Percentiles rank a stretch among this genome's conserved stretches.
Evolutionary conservation across 1,140 invertebrate genomes (phyloP).

Genomic region (Proales similis): DNA sequence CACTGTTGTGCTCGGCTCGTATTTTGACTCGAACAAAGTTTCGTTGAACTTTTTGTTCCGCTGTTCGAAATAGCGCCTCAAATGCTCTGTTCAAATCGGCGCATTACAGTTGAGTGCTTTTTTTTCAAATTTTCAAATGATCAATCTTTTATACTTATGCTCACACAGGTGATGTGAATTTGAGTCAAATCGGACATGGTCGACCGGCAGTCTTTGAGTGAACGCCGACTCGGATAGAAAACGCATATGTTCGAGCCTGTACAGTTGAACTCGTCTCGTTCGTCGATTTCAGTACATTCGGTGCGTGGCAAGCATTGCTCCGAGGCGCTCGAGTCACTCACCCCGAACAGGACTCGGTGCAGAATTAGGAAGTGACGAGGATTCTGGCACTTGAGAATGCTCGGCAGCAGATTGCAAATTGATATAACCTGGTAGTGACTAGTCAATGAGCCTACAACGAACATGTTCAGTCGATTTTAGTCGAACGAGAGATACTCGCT

Average conservation of each 20-base stretch:
- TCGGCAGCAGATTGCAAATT: constrained; percentile 23
- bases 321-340: background rate
- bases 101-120: too few relatives aligned
- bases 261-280: constrained; percentile 25
- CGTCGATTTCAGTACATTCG: background rate
- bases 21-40: too few relatives aligned
- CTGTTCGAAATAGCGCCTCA: too few relatives aligned
- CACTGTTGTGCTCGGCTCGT: too few relatives aligned
- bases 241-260: constrained; percentile 33
- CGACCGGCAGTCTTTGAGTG: background rate
- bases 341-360: constrained; percentile 2
- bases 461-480: too few relatives aligned
- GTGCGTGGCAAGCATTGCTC: constrained; percentile 2
- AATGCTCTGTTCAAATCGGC: too few relatives aligned
- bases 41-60: too few relatives aligned
- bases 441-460: too few relatives aligned
- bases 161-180: constrained; percentile 25
- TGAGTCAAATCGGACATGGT: constrained; percentile 23
- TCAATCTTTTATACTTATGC: too few relatives aligned
- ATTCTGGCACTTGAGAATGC: constrained; percentile 33
- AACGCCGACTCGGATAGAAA: constrained; percentile 14
- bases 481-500: too few relatives aligned
- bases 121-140: too few relatives aligned
- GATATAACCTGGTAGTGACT: constrained; percentile 36
- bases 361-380: constrained; percentile 21